Conservation (phyloP, 1,140 invertebrate species). For the Rhagoletis zephyria region DNA sequence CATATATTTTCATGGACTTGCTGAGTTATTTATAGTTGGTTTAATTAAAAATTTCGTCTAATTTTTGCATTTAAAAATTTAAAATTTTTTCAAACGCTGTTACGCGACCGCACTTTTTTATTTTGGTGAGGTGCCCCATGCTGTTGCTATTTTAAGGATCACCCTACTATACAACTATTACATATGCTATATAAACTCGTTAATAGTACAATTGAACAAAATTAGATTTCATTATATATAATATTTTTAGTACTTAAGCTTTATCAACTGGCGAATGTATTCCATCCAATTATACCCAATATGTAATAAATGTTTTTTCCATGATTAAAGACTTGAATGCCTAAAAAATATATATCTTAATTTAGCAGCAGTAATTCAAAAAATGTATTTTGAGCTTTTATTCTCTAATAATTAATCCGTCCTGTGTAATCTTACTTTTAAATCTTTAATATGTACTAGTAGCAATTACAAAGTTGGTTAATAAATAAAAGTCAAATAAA, state of each 20-base stretch:
- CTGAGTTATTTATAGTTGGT: too few species aligned
- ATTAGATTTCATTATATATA: neutral
- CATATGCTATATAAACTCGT: neutral
- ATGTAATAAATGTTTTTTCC: neutral
- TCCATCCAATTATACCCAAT: neutral
- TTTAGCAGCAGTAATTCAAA: neutral
- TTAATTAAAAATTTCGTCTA: too few species aligned
- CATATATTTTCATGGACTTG: too few species aligned
- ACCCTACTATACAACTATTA: too few species aligned
- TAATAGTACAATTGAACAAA: neutral
- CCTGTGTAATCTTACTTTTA: neutral
- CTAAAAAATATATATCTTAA: neutral
- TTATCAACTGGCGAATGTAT: neutral
- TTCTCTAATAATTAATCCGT: neutral
- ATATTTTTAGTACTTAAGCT: neutral
- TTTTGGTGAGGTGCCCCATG: too few species aligned
- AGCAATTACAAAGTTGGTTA: neutral
- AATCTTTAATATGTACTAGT: neutral
- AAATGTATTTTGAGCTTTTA: neutral
- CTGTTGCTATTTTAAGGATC: too few species aligned
- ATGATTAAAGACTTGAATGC: neutral
- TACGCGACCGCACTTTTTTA: too few species aligned
- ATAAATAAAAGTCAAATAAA: conserved; percentile 28
- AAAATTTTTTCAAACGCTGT: too few species aligned
- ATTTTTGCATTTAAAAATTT: too few species aligned